These are phyloP conservation scores for Nyctereutes procyonoides DNA, from an alignment of 2,113 vertebrate genomes.

Conservation along the genomic window DNA sequence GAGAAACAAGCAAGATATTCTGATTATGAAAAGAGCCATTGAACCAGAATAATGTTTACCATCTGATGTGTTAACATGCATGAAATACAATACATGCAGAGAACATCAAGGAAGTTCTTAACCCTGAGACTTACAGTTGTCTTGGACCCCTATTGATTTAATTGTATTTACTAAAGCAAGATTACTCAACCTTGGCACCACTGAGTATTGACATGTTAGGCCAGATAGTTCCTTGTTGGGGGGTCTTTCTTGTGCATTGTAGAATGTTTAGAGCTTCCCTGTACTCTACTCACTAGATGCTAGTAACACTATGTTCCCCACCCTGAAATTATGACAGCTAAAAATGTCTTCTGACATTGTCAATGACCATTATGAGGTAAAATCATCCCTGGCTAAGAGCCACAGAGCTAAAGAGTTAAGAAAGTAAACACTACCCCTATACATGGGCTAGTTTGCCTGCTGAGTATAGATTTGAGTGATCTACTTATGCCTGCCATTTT, in stretches of 20 bases:
- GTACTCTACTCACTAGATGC: not conserved
- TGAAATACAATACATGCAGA: conserved; percentile 36
- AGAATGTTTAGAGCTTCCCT: not conserved
- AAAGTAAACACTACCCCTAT: not conserved
- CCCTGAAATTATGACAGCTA: not conserved
- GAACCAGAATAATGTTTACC: conserved; percentile 58
- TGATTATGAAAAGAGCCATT: conserved; percentile 34
- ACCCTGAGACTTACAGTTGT: not conserved
- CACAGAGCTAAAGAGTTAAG: not conserved
- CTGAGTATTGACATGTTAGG: not conserved
- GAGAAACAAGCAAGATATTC: conserved; percentile 42
- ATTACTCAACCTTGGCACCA: not conserved
- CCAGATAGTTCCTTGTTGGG: not conserved
- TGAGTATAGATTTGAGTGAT: not conserved
- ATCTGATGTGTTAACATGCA: not conserved
- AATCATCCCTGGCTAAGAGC: not conserved
- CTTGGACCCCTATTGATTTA: not conserved
- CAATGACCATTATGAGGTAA: not conserved
- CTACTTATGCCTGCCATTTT: not conserved
- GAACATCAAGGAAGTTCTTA: conserved; percentile 39
- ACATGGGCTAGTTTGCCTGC: not conserved
- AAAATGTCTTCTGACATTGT: not conserved
- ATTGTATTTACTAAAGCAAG: conserved; percentile 29
- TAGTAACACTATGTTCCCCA: not conserved
- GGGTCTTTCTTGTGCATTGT: not conserved